These are phyloP conservation scores for Scatophagus argus DNA, from an alignment of 2,113 vertebrate genomes.

Conservation along the genomic window DNA sequence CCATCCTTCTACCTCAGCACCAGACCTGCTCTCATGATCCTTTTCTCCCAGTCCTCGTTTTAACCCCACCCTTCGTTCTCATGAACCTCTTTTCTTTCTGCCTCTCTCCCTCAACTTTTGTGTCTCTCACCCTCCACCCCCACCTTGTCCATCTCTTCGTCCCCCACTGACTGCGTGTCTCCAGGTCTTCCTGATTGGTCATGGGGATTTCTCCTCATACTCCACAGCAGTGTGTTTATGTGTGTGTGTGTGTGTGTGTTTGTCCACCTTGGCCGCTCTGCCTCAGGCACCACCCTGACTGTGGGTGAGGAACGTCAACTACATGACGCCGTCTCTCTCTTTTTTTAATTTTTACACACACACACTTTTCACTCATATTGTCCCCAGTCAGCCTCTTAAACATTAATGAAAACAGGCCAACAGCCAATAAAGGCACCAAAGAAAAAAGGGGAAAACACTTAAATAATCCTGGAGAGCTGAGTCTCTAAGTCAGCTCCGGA, in stretches of 20 bases:
- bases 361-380: conserved; percentile 37
- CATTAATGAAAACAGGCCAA: conserved; percentile 54
- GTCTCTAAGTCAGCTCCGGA: conserved; percentile 35
- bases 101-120: conserved; percentile 17
- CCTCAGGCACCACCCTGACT: conserved; percentile 47
- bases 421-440: conserved; percentile 49
- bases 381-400: conserved; percentile 39
- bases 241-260: conserved; percentile 39
- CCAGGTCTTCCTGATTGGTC: conserved; percentile 79
- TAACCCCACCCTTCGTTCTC: conserved; percentile 44
- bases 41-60: conserved; percentile 22
- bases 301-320: conserved; percentile 45
- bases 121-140: conserved; percentile 48
- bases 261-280: conserved; percentile 40
- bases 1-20: conserved; percentile 18
- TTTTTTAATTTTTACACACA: not conserved
- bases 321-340: conserved; percentile 17
- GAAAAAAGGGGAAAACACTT: conserved; percentile 50
- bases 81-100: conserved; percentile 25
- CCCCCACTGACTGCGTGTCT: conserved; percentile 75
- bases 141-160: conserved; percentile 50
- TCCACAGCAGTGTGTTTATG: conserved; percentile 26
- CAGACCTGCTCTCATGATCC: conserved; percentile 5
- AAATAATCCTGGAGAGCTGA: conserved; percentile 63
- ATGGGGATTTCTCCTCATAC: conserved; percentile 75